Percentiles rank a stretch among this genome's conserved stretches.
Evolutionary conservation across 2,797 vertebrate species (phyloP).

Genomic region (Halcyon leucocephala): DNA sequence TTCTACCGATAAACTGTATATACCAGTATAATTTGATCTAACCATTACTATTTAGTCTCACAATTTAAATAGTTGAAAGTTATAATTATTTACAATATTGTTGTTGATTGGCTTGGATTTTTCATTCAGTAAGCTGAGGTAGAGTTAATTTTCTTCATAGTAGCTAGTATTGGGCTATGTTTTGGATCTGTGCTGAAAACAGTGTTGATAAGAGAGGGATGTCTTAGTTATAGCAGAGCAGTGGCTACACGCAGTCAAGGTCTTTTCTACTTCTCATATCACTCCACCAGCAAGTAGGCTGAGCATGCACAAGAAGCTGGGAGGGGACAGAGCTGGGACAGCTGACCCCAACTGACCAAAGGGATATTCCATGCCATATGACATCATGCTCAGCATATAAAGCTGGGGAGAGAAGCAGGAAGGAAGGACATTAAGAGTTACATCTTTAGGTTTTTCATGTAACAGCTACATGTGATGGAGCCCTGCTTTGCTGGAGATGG

Average conservation of each 20-base stretch:
- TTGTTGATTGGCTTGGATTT: constrained; percentile 32
- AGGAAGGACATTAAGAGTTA: neutral
- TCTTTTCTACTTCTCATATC: too few species aligned
- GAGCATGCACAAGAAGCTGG: too few species aligned
- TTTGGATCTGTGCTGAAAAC: too few species aligned
- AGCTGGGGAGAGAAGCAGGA: too few species aligned
- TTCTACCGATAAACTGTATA: neutral
- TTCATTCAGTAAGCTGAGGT: constrained; percentile 53
- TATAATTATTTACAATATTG: constrained; percentile 45
- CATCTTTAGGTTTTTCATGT: neutral
- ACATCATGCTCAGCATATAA: too few species aligned
- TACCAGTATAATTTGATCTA: constrained; percentile 14
- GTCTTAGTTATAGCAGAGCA: too few species aligned
- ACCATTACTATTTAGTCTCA: neutral
- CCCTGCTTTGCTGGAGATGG: neutral
- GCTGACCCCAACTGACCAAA: too few species aligned
- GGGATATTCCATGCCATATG: too few species aligned
- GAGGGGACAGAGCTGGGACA: too few species aligned
- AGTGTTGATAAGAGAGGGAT: too few species aligned
- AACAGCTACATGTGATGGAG: neutral
- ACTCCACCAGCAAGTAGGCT: too few species aligned
- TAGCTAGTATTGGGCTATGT: neutral
- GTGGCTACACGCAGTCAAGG: too few species aligned
- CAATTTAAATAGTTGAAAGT: neutral
- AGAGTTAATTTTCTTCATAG: neutral